Evolutionary conservation across 2,113 vertebrate genomes (phyloP).

Genomic region (Macquaria ambigua): DNA sequence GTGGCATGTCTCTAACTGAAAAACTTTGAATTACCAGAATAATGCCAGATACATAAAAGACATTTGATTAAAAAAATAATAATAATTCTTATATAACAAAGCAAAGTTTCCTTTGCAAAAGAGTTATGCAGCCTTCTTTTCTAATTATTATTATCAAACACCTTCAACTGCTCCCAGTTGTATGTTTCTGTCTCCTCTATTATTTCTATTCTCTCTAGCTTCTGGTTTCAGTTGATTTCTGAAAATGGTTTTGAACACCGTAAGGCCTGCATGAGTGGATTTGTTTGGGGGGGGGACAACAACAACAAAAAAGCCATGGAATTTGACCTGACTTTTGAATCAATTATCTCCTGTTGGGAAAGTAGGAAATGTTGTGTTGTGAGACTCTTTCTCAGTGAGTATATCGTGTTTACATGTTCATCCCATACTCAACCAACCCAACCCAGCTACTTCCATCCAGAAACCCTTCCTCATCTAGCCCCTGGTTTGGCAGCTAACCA

Average conservation of each 20-base stretch:
- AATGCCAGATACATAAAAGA: not conserved
- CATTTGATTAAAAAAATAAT: not conserved
- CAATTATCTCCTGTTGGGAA: constrained; percentile 92
- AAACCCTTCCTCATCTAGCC: constrained; percentile 84
- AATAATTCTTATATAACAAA: not conserved
- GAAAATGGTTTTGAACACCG: constrained; percentile 50
- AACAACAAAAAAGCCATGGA: constrained; percentile 36
- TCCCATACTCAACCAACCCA: constrained; percentile 85
- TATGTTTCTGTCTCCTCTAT: constrained; percentile 51
- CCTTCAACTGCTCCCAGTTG: constrained; percentile 51
- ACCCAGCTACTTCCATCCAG: constrained; percentile 85
- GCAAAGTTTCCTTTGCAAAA: not conserved
- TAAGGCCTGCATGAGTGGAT: constrained; percentile 78
- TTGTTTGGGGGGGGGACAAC: constrained; percentile 58
- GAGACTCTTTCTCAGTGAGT: constrained; percentile 97
- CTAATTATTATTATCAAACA: constrained; percentile 42
- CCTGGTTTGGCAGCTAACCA: constrained; percentile 82
- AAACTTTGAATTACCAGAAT: not conserved
- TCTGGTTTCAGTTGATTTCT: constrained; percentile 61
- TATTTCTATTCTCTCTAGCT: constrained; percentile 31
- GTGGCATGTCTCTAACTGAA: constrained; percentile 48
- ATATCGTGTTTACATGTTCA: constrained; percentile 93
- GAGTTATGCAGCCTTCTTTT: constrained; percentile 74
- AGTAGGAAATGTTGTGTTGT: constrained; percentile 92
- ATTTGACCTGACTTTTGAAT: constrained; percentile 86